These are phyloP conservation scores for Macrophya annulata DNA, from an alignment of 2,888 invertebrate genomes.

Conservation along the genomic window DNA sequence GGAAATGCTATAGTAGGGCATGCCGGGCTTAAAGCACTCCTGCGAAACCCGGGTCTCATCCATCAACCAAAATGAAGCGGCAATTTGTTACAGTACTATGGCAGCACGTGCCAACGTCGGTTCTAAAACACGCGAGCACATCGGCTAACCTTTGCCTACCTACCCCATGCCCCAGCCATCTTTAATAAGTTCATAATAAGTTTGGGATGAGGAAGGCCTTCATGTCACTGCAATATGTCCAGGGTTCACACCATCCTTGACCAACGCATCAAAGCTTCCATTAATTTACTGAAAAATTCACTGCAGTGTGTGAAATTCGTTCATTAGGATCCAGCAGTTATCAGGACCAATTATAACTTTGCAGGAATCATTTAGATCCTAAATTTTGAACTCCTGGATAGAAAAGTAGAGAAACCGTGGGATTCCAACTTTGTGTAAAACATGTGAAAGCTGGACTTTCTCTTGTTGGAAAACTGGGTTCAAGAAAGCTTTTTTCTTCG, in stretches of 20 bases:
- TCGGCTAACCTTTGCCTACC: constrained; percentile 31
- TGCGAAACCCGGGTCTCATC: constrained; percentile 59
- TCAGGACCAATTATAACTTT: background rate
- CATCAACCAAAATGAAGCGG: constrained; percentile 63
- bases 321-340: background rate
- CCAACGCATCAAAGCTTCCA: background rate
- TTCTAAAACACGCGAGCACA: constrained; percentile 40
- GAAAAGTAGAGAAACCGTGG: background rate
- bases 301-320: background rate
- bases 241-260: background rate
- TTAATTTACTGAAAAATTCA: background rate
- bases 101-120: constrained; percentile 45
- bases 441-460: background rate
- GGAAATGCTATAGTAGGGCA: background rate
- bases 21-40: constrained; percentile 45
- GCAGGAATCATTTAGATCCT: too few species aligned
- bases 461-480: background rate
- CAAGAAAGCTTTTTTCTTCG: background rate
- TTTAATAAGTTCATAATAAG: constrained; percentile 61
- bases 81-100: constrained; percentile 62
- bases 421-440: background rate
- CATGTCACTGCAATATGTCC: constrained; percentile 35
- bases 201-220: background rate
- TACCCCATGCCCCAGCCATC: constrained; percentile 39
- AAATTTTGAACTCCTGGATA: background rate